phyloP scores from a whole-genome alignment of 2,888 invertebrate species.

The Myopa testacea region DNA sequence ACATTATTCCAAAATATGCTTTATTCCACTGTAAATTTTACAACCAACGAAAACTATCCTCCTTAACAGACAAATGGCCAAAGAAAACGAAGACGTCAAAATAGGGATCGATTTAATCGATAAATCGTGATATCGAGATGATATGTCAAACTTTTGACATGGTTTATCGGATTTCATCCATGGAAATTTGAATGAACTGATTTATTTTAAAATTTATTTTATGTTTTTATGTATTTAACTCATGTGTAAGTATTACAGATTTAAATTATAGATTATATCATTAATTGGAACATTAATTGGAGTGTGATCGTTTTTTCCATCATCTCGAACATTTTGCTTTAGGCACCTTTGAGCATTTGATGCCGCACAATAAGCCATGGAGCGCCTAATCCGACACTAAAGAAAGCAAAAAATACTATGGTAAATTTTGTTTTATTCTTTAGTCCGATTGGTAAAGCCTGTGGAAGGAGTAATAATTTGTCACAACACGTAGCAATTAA shows the following conservation, averaged over 20 bases:
- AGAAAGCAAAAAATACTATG: slow-evolving; percentile 77
- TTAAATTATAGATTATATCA: no score
- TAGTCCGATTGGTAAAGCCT: slow-evolving; percentile 86
- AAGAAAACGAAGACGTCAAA: no score
- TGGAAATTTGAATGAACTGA: neutral
- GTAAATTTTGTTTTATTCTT: slow-evolving; percentile 81
- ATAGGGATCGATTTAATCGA: no score
- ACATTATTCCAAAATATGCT: slow-evolving; percentile 56
- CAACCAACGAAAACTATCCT: neutral
- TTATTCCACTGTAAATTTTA: neutral
- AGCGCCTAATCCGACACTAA: slow-evolving; percentile 80
- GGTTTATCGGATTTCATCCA: no score
- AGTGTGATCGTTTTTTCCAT: no score
- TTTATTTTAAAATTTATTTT: neutral
- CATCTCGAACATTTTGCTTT: neutral
- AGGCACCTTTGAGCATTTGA: slow-evolving; percentile 76
- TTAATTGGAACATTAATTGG: no score
- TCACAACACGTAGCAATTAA: neutral
- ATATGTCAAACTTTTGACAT: no score
- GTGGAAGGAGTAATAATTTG: slow-evolving; percentile 46
- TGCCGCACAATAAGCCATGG: slow-evolving; percentile 84
- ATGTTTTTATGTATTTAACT: no score
- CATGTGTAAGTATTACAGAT: no score
- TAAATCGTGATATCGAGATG: neutral
- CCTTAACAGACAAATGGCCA: neutral